Base-by-base conservation (phyloP, 35 echinoderm and acorn worm species). In the Apostichopus californicus region DNA sequence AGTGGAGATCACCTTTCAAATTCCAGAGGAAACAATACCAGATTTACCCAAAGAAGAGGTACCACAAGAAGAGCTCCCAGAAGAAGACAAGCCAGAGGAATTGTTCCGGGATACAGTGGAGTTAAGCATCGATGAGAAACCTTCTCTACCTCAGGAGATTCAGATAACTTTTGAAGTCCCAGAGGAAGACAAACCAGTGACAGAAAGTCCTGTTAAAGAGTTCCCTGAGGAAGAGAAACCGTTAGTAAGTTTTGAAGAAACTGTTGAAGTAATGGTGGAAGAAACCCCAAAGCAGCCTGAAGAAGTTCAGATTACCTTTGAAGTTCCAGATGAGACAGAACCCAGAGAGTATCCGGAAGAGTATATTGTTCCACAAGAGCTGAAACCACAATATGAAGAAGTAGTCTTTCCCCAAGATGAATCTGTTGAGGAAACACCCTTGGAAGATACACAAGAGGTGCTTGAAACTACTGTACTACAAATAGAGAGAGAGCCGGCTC, bases 351-450 rank as follows among this genome's bases (percentile, higher is more conserved):
- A 64, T 57, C 18, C n/a, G 52, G 77, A 92, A 64, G 77, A 60
- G 57, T 2, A 14, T 22, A 64, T 92, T 78, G 10, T 80, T 11
- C 86, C 86, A 65, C 46, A 82, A 14, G 86, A 88, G 60, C 86
- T 88, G 12, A 68, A 88, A 88, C 88, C 92, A 46, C 92, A 95
- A 72, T 95, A 78, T 92, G 94, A 92, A 60, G 94, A 95, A 70
- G 18, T 94, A 77, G 78, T 94, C n/a, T 20, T 94, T 58, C 93
- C 93, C 15, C 73, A 92, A 73, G 90, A 80, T 9, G 25, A 90
- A 58, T 55, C 79, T 54, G 57, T 54, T 52, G 94, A 87, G 53
- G 64, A 92, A 68, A 92, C 13, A 28, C 82, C 91, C 18, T 34
- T 20, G 52, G 55, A 54, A n/a, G 75, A 78, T 20, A 13, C 12